Evolutionary conservation across 2,797 vertebrate species (phyloP).

Genomic region (Arnoldichthys spilopterus): DNA sequence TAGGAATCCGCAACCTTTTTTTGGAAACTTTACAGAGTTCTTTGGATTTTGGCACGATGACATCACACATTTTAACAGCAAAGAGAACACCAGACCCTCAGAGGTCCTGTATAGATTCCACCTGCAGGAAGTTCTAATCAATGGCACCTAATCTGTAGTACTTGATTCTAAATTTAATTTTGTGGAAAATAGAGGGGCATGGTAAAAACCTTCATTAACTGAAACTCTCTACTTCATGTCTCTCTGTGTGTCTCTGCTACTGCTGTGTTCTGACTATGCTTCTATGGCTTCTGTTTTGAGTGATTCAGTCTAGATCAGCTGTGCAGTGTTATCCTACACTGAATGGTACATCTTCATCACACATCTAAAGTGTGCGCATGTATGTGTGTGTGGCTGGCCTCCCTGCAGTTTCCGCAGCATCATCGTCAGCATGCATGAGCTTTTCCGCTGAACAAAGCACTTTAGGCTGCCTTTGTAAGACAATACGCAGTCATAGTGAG

Average conservation of each 20-base stretch:
- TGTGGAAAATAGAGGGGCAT: not conserved
- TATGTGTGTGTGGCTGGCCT: conserved; percentile 27
- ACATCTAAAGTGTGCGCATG: conserved; percentile 38
- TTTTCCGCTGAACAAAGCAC: conserved; percentile 64
- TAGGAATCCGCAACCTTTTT: no score
- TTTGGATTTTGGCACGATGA: no score
- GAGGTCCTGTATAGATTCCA: no score
- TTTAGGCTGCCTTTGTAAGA: conserved; percentile 59
- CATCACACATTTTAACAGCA: no score
- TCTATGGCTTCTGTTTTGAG: conserved; percentile 44
- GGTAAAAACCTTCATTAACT: conserved; percentile 9
- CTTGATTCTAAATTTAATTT: no score
- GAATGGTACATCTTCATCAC: conserved; percentile 53
- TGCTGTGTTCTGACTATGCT: conserved; percentile 36
- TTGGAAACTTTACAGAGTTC: no score
- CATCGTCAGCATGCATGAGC: conserved; percentile 57
- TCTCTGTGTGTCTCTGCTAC: no score
- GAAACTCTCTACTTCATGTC: not conserved
- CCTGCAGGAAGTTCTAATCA: no score
- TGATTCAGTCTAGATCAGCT: conserved; percentile 51
- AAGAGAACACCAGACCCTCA: no score
- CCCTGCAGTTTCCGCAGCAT: conserved; percentile 59
- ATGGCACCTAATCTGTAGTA: no score
- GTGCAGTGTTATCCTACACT: conserved; percentile 41
- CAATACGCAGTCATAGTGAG: conserved; percentile 58